These are phyloP conservation scores for Pharmacophagus antenor DNA, from an alignment of 2,888 invertebrate species.

Conservation along the genomic window DNA sequence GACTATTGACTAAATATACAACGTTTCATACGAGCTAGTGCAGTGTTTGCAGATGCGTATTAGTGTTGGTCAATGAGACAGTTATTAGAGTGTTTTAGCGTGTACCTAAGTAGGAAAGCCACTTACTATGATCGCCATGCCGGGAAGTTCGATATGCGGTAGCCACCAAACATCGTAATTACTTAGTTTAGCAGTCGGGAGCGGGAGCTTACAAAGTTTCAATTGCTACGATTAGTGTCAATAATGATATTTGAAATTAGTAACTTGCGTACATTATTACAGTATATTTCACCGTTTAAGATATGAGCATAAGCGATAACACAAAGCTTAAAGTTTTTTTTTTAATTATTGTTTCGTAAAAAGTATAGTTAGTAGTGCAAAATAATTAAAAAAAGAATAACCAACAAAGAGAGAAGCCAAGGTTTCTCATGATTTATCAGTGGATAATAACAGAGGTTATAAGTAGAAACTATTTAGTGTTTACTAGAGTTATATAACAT, in stretches of 20 bases:
- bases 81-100: slow-evolving; percentile 56
- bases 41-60: slow-evolving; percentile 56
- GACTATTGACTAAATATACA: slow-evolving; percentile 45
- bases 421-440: too few species aligned
- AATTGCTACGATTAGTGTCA: slow-evolving; percentile 61
- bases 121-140: slow-evolving; percentile 60
- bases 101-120: slow-evolving; percentile 62
- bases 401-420: too few species aligned
- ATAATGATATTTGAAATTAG: slow-evolving; percentile 60
- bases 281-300: slow-evolving; percentile 37
- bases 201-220: slow-evolving; percentile 48
- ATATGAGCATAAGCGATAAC: slow-evolving; percentile 23
- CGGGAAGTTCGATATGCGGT: slow-evolving; percentile 41
- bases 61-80: slow-evolving; percentile 59
- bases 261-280: slow-evolving; percentile 47
- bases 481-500: too few species aligned
- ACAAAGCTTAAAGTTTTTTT: not conserved
- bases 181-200: slow-evolving; percentile 57
- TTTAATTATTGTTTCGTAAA: too few species aligned
- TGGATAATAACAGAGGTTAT: too few species aligned
- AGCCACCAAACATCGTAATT: slow-evolving; percentile 58
- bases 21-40: slow-evolving; percentile 44
- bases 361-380: too few species aligned
- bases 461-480: too few species aligned
- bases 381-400: too few species aligned